Base-by-base conservation (phyloP, 2,113 vertebrate species). In the Tiliqua scincoides region DNA sequence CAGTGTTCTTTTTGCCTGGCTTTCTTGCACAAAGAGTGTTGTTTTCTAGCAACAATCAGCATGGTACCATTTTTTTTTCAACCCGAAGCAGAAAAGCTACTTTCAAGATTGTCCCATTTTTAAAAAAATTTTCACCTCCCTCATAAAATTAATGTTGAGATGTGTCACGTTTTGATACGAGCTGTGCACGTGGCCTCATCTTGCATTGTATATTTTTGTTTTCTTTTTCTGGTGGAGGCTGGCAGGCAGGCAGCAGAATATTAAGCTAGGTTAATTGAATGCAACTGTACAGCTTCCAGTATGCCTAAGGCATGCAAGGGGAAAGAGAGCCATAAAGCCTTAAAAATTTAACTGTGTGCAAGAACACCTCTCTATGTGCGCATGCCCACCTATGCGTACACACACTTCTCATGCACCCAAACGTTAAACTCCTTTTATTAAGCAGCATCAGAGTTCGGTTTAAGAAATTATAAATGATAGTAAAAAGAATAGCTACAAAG, bases 251-350 rank as follows among this genome's bases (percentile, higher is more conserved):
- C 68, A 85, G 52, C 10, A 78, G 85, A 93, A 92, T 87, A 89
- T 93, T 91, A 90, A 89, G 93, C 85, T 90, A 84, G 27, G 85
- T 93, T 91, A 94, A 93, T 73, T 92, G 91, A 94, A 87, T 89
- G 81, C 30, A 89, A 73, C 40, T 40, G 6, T 92, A 91, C 54
- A 79, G 72, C 63, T 83, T 85, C 83, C 82, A 63, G 25, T 82
- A 62, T 89, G 89, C 91, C 91, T 84, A 89, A 0, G 1, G 89
- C 92, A 92, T 87, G 17, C 35, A 79, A 71, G 85, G 40, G 72
- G 54, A 35, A 62, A 92, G 83, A 93, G 7, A 87, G 59, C 43
- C 32, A 75, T 71, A 68, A 89, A 91, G 67, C 71, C 77, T 85
- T 93, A 82, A 95, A 91, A 91, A 84, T 93, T 91, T 93, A 92